Evolutionary conservation across 1,140 invertebrate genomes (phyloP), one percentile per base, ranked within the genome.

Genomic region (Drosophila willistoni): DNA sequence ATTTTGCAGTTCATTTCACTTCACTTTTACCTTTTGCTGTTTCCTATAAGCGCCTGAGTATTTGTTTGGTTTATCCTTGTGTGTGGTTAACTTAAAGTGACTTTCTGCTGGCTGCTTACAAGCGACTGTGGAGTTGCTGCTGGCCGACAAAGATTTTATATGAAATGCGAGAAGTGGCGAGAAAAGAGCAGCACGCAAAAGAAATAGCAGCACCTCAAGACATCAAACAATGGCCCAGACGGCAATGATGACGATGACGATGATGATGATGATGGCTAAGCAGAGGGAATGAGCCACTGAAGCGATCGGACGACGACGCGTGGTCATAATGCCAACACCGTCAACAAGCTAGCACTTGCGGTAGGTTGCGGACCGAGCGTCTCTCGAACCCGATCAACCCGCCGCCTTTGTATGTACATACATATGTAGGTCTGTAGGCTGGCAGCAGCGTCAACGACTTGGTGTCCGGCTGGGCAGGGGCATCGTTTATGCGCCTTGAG

Each of bases 1-100:
- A 41, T 42, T 22, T 71, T 36, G 34, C 84, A 87, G 83, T 76
- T 86, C 73, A 84, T 80, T 89, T 84, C 85, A 87, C 84, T 68
- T 84, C 77, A 89, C 84, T 79, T 73, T 80, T 89, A 89, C 84
- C 84, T 89, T 84, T 78, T 66, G 56, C 41, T 84, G 85, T 71
- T 89, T 89, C 84, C 84, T 89, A 84, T 89, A 81, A 75, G 59
- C 34, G 59, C 81, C 71, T 90, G 77, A 56, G 61, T 67, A 51
- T 63, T 63, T 71, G 72, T 56, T 68, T 55, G 39, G 57, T 60
- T 47, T 69, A 90, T 89, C 84, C 84, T 89, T 77, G 84, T 74
- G 57, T 54, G 47, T 79, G 65, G 55, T 76, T 54, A 41, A 71
- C 73, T 56, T 62, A 61, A 67, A 70, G 72, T 68, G 81, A 74